Percentiles rank a stretch among this genome's conserved stretches.
phyloP scores from a whole-genome alignment of 1,140 invertebrate genomes.

The Oppia nitens region DNA sequence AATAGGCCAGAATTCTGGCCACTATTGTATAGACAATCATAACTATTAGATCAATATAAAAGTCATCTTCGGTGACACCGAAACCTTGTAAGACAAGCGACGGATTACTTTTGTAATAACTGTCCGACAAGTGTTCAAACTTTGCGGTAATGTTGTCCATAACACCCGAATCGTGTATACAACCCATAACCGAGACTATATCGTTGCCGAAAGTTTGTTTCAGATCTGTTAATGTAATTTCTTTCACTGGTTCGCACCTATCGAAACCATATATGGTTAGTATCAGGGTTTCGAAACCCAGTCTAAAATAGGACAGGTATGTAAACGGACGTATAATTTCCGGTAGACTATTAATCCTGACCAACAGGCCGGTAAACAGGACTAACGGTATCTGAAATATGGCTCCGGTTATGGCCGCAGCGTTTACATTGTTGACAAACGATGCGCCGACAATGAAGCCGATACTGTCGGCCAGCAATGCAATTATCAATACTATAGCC shows the following conservation, averaged over 20 bases:
- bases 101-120: background rate
- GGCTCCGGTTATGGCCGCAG: slow-evolving; percentile 73
- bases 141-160: background rate
- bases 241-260: slow-evolving; percentile 31
- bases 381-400: slow-evolving; percentile 73
- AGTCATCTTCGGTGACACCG: slow-evolving; percentile 7
- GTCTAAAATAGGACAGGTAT: slow-evolving; percentile 73
- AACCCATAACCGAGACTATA: slow-evolving; percentile 6
- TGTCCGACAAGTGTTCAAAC: background rate
- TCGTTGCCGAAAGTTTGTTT: slow-evolving; percentile 1
- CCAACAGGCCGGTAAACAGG: slow-evolving; percentile 72
- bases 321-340: slow-evolving; percentile 48
- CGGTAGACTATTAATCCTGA: slow-evolving; percentile 81
- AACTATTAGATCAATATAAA: slow-evolving; percentile 1
- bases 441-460: slow-evolving; percentile 4
- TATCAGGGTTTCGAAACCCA: slow-evolving; percentile 78
- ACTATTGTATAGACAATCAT: slow-evolving; percentile 7
- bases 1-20: slow-evolving; percentile 1
- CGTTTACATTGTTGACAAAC: slow-evolving; percentile 14
- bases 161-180: background rate
- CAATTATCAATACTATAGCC: slow-evolving; percentile 1
- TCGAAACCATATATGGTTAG: slow-evolving; percentile 77
- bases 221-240: background rate
- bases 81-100: slow-evolving; percentile 7
- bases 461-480: slow-evolving; percentile 9